Evolutionary conservation across 2,113 vertebrate species (phyloP).

Genomic region (Gambusia affinis): DNA sequence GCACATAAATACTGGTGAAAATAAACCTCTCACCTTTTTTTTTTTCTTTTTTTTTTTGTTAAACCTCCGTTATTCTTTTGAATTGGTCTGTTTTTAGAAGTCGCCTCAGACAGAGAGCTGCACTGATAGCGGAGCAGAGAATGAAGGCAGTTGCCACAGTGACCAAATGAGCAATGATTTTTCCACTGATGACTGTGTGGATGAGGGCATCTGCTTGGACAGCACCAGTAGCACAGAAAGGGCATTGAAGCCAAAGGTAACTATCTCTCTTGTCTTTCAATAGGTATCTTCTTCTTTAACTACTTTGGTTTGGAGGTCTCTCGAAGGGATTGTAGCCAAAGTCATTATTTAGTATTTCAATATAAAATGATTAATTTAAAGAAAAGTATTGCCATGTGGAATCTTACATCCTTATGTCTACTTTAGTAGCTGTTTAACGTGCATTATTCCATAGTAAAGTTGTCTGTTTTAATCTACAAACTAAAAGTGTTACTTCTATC

Average conservation of each 20-base stretch:
- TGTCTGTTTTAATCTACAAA: too few relatives aligned
- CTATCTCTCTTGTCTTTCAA: neutral
- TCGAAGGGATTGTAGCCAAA: neutral
- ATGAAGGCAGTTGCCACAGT: slow-evolving; percentile 99
- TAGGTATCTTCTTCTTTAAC: neutral
- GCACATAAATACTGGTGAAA: neutral
- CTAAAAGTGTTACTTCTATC: too few relatives aligned
- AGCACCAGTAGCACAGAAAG: slow-evolving; percentile 88
- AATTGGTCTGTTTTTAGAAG: slow-evolving; percentile 81
- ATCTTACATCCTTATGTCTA: neutral
- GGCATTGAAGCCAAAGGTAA: slow-evolving; percentile 91
- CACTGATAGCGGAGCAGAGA: slow-evolving; percentile 98
- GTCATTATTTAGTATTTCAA: neutral
- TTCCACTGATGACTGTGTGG: slow-evolving; percentile 94
- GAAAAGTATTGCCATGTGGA: neutral
- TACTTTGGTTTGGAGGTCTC: neutral
- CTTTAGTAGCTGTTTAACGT: neutral
- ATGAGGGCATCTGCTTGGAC: slow-evolving; percentile 98
- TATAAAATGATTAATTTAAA: neutral
- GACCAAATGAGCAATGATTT: slow-evolving; percentile 99
- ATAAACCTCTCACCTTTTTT: neutral
- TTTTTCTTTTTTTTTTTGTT: neutral
- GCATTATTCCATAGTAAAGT: too few relatives aligned
- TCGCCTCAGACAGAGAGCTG: slow-evolving; percentile 98
- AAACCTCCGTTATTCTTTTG: slow-evolving; percentile 5